Evolutionary conservation across 35 echinoderm and acorn worm genomes (phyloP).

Genomic region (Patiria miniata): DNA sequence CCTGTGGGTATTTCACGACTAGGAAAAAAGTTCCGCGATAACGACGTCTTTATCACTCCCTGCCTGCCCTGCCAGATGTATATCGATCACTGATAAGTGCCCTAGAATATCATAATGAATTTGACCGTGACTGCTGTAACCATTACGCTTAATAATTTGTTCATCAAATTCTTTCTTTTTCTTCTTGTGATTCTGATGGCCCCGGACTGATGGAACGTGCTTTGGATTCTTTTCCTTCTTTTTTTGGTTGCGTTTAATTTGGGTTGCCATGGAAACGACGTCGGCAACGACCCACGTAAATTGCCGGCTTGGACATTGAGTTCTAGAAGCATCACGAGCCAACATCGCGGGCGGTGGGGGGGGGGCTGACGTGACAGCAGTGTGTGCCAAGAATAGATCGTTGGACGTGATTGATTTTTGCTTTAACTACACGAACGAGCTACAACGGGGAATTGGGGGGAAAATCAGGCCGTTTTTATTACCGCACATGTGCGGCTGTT

Average conservation of each 20-base stretch:
- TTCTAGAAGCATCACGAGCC: background rate
- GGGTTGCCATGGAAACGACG: background rate
- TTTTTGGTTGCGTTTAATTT: background rate
- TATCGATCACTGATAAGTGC: too few relatives aligned
- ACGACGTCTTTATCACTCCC: too few relatives aligned
- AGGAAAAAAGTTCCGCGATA: too few relatives aligned
- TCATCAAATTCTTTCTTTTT: background rate
- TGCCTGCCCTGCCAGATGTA: too few relatives aligned
- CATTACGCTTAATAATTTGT: background rate
- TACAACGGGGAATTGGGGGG: too few relatives aligned
- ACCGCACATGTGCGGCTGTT: too few relatives aligned
- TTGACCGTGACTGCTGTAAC: constrained; percentile 4
- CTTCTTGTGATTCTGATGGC: background rate
- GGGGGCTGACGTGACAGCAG: background rate
- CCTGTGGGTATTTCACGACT: too few relatives aligned
- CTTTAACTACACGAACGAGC: background rate
- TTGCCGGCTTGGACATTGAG: background rate
- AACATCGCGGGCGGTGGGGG: background rate
- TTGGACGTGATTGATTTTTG: background rate
- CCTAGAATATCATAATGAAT: background rate
- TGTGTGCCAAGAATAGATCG: background rate
- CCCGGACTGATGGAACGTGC: background rate
- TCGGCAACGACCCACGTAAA: background rate
- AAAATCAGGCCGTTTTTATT: too few relatives aligned
- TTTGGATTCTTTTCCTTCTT: background rate